These are phyloP conservation scores for Epiperipatus broadwayi DNA, from an alignment of 2,888 invertebrate genomes.

Conservation along the genomic window DNA sequence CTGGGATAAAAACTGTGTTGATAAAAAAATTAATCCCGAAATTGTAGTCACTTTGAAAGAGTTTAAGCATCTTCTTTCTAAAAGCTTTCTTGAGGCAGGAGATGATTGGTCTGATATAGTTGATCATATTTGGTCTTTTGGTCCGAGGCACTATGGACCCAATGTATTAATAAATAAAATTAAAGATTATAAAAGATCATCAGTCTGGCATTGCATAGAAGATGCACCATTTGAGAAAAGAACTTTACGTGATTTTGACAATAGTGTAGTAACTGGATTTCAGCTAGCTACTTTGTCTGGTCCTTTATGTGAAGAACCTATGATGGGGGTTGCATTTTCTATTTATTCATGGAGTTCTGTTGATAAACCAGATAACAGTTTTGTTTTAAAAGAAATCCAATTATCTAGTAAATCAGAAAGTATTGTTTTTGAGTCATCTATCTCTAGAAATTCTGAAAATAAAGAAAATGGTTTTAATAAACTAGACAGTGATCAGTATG, in stretches of 20 bases:
- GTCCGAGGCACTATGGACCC: conserved; percentile 67
- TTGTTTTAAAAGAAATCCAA: not conserved
- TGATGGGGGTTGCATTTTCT: conserved; percentile 61
- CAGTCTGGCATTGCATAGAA: conserved; percentile 25
- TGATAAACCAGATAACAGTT: not conserved
- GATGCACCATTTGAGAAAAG: conserved; percentile 11
- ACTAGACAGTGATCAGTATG: conserved; percentile 23
- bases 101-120: conserved; percentile 24
- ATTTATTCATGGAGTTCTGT: too few relatives aligned
- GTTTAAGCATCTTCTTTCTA: conserved; percentile 1
- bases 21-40: not conserved
- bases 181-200: conserved; percentile 40
- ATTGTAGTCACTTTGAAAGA: not conserved
- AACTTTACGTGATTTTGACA: conserved; percentile 34
- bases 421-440: not conserved
- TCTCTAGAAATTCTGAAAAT: not conserved
- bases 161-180: conserved; percentile 72
- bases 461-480: not conserved
- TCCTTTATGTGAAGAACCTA: conserved; percentile 87
- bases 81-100: conserved; percentile 15
- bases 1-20: conserved; percentile 1
- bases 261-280: conserved; percentile 58
- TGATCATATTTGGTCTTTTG: conserved; percentile 68
- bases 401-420: not conserved
- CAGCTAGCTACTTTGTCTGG: conserved; percentile 69